Evolutionary conservation across 2,113 vertebrate genomes (phyloP).

Genomic region (Zapus hudsonius): DNA sequence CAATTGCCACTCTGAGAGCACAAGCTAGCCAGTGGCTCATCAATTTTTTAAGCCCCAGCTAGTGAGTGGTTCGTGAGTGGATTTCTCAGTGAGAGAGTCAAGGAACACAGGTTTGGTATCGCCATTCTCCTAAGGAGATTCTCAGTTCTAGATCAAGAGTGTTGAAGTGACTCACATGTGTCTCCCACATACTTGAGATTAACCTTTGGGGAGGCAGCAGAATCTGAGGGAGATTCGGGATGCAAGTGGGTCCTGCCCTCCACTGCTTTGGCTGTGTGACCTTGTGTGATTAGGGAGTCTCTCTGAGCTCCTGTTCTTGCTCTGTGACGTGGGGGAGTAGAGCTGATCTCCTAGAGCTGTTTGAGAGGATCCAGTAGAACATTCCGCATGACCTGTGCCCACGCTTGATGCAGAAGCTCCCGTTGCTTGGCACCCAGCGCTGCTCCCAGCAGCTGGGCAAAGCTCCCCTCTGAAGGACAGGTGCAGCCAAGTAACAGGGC

Average conservation of each 20-base stretch:
- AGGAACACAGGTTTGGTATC: neutral
- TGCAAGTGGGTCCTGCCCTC: neutral
- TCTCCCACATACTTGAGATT: conserved; percentile 3
- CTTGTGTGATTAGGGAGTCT: neutral
- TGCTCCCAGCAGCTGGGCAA: neutral
- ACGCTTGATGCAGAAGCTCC: neutral
- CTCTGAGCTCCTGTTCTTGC: neutral
- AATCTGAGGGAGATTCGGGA: neutral
- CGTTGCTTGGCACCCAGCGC: neutral
- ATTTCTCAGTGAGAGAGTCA: neutral
- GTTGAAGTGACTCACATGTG: neutral
- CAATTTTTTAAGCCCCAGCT: neutral
- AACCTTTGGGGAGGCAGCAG: neutral
- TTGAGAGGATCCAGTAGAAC: neutral
- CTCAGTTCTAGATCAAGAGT: neutral
- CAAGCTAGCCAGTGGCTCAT: neutral
- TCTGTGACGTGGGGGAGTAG: neutral
- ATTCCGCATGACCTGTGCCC: neutral
- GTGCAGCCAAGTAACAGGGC: neutral
- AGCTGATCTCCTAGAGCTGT: neutral
- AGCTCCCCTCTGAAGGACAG: neutral
- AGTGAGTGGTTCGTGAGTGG: neutral
- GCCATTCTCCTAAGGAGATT: neutral
- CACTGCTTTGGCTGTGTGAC: conserved; percentile 22
- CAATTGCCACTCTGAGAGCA: conserved; percentile 13